These are phyloP conservation scores for Stenodera caucasica DNA, from an alignment of 2,888 invertebrate species.

Conservation along the genomic window DNA sequence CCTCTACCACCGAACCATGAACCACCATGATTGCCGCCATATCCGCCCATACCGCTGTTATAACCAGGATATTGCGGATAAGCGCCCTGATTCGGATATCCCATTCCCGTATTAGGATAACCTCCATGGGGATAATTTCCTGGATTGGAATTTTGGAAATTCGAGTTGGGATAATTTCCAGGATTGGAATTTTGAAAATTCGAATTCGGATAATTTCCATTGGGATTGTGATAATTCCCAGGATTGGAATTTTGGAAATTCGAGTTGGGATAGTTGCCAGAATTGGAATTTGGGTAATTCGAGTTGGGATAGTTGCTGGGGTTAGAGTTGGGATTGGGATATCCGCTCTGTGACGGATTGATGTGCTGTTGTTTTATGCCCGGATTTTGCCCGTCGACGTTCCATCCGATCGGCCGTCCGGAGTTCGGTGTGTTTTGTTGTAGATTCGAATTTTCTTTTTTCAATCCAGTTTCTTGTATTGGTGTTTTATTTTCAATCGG, in stretches of 20 bases:
- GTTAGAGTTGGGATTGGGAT: not conserved
- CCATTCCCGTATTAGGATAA: slow-evolving; percentile 6
- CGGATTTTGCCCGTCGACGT: slow-evolving; percentile 33
- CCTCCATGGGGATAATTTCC: slow-evolving; percentile 24
- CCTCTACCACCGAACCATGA: slow-evolving; percentile 25
- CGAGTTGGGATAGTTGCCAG: not conserved
- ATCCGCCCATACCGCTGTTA: slow-evolving; percentile 25
- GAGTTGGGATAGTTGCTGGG: slow-evolving; percentile 9
- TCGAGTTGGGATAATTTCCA: slow-evolving; percentile 19
- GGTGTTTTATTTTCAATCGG: slow-evolving; percentile 17
- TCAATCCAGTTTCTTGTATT: slow-evolving; percentile 30
- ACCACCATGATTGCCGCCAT: slow-evolving; percentile 25
- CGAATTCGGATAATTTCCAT: slow-evolving; percentile 11
- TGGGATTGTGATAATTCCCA: not conserved
- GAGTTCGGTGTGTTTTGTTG: not conserved
- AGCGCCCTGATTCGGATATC: not conserved
- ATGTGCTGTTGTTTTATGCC: slow-evolving; percentile 18
- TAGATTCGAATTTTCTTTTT: slow-evolving; percentile 29
- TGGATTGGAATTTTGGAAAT: too few species aligned
- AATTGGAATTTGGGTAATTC: not conserved
- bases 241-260: not conserved
- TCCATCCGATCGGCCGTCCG: slow-evolving; percentile 39
- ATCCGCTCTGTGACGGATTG: slow-evolving; percentile 15
- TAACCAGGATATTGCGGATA: slow-evolving; percentile 24
- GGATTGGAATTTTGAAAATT: slow-evolving; percentile 30